Evolutionary conservation across 2,888 invertebrate genomes (phyloP).

Genomic region (Psylliodes chrysocephalus): DNA sequence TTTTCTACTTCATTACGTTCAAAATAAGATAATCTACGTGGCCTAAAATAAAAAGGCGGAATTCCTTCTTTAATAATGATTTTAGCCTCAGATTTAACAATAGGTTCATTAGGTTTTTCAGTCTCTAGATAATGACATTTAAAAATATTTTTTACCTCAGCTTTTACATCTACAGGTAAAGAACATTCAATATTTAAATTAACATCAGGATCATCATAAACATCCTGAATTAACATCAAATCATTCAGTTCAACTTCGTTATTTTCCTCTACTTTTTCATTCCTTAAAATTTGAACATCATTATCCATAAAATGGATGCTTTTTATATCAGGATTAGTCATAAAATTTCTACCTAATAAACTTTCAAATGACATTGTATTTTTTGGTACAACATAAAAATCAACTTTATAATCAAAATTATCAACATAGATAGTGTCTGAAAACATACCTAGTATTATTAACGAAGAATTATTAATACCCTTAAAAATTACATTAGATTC

Average conservation of each 20-base stretch:
- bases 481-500: not conserved
- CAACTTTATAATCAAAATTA: not conserved
- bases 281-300: not conserved
- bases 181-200: too few relatives aligned
- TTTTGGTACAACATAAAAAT: not conserved
- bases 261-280: not conserved
- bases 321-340: too few relatives aligned
- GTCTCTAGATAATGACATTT: not conserved
- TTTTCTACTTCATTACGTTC: not conserved
- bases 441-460: not conserved
- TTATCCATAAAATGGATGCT: not conserved
- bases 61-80: not conserved
- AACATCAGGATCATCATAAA: too few relatives aligned
- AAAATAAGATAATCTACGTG: conserved; percentile 3
- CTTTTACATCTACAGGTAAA: too few relatives aligned
- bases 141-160: too few relatives aligned
- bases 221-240: not conserved
- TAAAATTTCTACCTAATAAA: too few relatives aligned
- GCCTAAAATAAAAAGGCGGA: not conserved
- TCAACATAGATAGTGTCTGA: not conserved
- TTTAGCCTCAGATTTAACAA: not conserved
- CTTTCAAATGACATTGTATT: too few relatives aligned
- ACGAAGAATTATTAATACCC: not conserved
- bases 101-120: not conserved
- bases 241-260: too few relatives aligned